Conservation (phyloP, 1,140 invertebrate genomes). For the Metopolophium dirhodum region DNA sequence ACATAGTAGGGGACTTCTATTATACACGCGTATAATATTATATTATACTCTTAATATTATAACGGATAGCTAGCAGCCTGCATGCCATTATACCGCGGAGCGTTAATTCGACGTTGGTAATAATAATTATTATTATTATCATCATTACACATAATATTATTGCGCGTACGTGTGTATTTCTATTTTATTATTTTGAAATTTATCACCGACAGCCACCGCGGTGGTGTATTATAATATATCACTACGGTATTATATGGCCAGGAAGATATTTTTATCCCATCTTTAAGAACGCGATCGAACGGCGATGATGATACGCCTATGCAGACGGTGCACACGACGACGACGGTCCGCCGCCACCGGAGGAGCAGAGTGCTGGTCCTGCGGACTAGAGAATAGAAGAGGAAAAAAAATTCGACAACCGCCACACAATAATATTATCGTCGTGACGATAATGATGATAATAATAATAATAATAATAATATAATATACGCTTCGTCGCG, state of each 20-base stretch:
- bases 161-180: neutral
- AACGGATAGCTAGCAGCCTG: too few relatives aligned
- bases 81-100: neutral
- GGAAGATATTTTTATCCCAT: conserved; percentile 23
- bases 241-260: neutral
- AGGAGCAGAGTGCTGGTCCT: neutral
- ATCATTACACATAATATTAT: neutral
- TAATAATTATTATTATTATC: neutral
- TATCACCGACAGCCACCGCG: conserved; percentile 13
- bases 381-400: neutral
- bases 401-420: neutral
- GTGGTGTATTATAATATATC: neutral
- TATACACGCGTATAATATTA: too few relatives aligned
- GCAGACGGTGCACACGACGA: neutral
- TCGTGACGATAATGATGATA: neutral
- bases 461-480: neutral
- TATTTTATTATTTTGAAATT: conserved; percentile 9
- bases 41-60: neutral
- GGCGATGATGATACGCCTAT: neutral
- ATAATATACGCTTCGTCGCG: conserved; percentile 27
- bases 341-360: neutral
- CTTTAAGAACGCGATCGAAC: neutral
- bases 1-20: neutral
- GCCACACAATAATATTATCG: neutral
- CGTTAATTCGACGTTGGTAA: conserved; percentile 35